Percentiles rank a stretch among this genome's conserved stretches.
phyloP scores from a whole-genome alignment of 2,888 invertebrate species.

The Drosophila testacea region DNA sequence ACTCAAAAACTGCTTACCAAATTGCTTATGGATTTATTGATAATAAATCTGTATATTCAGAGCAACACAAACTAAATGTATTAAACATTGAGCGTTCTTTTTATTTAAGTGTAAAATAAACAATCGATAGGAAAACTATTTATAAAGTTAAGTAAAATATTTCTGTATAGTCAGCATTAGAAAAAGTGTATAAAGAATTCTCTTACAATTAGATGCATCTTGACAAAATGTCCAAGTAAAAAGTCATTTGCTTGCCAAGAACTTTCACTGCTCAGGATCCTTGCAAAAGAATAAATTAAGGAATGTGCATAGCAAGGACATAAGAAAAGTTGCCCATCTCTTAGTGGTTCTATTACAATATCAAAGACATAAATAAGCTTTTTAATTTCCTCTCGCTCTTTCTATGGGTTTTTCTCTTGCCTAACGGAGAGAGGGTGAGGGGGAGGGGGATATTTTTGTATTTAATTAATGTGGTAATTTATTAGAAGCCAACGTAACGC shows the following conservation, averaged over 20 bases:
- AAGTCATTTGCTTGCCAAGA: neutral
- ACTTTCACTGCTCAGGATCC: neutral
- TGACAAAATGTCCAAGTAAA: neutral
- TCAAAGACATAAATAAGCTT: conserved; percentile 65
- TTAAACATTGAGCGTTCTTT: too few species aligned
- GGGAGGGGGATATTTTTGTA: conserved; percentile 17
- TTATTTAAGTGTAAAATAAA: too few species aligned
- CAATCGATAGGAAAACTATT: too few species aligned
- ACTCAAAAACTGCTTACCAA: neutral
- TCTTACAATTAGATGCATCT: too few species aligned
- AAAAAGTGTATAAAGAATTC: too few species aligned
- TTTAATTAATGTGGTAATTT: conserved; percentile 80
- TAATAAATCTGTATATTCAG: too few species aligned
- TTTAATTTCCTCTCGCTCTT: conserved; percentile 63
- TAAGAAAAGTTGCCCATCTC: conserved; percentile 17
- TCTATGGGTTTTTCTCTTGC: neutral
- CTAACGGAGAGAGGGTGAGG: too few species aligned
- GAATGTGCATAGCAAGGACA: neutral
- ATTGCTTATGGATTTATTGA: neutral
- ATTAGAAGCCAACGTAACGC: conserved; percentile 64
- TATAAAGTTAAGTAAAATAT: too few species aligned
- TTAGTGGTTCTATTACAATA: conserved; percentile 10
- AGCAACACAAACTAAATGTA: too few species aligned
- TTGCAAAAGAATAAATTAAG: neutral
- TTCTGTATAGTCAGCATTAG: too few species aligned